Conservation (phyloP, 2,888 invertebrate genomes). For the Caradrina kadenii region DNA sequence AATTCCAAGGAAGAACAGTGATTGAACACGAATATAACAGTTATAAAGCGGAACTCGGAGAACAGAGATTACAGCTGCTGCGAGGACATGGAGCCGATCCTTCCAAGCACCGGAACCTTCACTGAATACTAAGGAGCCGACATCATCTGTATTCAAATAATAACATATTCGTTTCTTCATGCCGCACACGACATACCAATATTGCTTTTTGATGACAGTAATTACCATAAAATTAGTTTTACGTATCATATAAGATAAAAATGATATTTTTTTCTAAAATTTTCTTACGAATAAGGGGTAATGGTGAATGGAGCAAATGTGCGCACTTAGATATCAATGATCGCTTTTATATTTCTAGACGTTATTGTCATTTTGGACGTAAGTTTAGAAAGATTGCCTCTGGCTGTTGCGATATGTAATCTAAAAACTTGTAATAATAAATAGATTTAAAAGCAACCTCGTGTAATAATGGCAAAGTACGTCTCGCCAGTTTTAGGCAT, state of each 20-base stretch:
- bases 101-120: constrained; percentile 38
- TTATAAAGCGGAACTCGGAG: constrained; percentile 53
- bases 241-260: constrained; percentile 61
- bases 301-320: constrained; percentile 26
- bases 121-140: constrained; percentile 60
- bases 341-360: constrained; percentile 41
- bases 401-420: background rate
- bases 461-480: background rate
- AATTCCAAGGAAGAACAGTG: constrained; percentile 32
- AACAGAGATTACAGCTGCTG: constrained; percentile 58
- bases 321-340: constrained; percentile 49
- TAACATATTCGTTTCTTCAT: constrained; percentile 67
- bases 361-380: constrained; percentile 26
- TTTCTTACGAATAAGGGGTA: constrained; percentile 33
- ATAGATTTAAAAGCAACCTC: background rate
- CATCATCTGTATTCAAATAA: constrained; percentile 72
- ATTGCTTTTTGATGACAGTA: constrained; percentile 73
- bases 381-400: constrained; percentile 15
- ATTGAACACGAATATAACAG: constrained; percentile 59
- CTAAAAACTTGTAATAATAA: background rate
- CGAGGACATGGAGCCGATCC: constrained; percentile 62
- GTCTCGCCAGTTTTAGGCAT: background rate
- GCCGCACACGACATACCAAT: constrained; percentile 65
- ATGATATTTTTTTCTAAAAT: constrained; percentile 60
- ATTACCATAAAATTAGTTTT: constrained; percentile 69